A percentile compares a stretch with the other conserved stretches of the same genome.
phyloP scores from a whole-genome alignment of 2,888 invertebrate genomes.

The Acronicta alni region DNA sequence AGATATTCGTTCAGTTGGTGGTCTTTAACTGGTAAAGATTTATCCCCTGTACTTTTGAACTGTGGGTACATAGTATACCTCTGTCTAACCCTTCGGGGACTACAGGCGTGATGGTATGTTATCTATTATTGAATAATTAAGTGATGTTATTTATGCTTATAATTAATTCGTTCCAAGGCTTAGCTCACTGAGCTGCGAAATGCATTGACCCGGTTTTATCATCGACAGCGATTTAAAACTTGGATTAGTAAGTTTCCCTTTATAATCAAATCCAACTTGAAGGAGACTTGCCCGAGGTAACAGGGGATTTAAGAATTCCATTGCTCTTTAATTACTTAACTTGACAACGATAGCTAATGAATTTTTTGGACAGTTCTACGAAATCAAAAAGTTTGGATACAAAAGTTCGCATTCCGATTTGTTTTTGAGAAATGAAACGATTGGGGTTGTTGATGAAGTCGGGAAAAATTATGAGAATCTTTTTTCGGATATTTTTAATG shows the following conservation, averaged over 20 bases:
- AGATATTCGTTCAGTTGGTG: no score
- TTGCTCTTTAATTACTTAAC: conserved; percentile 76
- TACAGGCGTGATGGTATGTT: no score
- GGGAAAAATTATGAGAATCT: neutral
- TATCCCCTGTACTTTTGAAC: no score
- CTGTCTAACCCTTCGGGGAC: no score
- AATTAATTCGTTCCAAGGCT: conserved; percentile 47
- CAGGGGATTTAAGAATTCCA: conserved; percentile 63
- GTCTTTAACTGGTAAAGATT: no score
- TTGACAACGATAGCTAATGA: conserved; percentile 65
- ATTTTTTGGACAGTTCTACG: conserved; percentile 51
- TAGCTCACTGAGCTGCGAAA: conserved; percentile 68
- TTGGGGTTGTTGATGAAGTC: conserved; percentile 26
- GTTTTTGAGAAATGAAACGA: conserved; percentile 28
- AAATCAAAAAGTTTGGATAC: conserved; percentile 49
- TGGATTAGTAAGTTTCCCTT: conserved; percentile 76
- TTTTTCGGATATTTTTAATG: neutral
- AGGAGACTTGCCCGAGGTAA: conserved; percentile 64
- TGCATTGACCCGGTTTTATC: conserved; percentile 72
- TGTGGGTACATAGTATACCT: no score
- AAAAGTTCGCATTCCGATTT: conserved; percentile 35
- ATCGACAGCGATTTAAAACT: conserved; percentile 68
- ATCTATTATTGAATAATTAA: no score
- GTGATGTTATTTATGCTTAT: conserved; percentile 40
- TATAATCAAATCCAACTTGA: conserved; percentile 73